phyloP scores from a whole-genome alignment of 2,888 invertebrate genomes.

The Polyommatus icarus region DNA sequence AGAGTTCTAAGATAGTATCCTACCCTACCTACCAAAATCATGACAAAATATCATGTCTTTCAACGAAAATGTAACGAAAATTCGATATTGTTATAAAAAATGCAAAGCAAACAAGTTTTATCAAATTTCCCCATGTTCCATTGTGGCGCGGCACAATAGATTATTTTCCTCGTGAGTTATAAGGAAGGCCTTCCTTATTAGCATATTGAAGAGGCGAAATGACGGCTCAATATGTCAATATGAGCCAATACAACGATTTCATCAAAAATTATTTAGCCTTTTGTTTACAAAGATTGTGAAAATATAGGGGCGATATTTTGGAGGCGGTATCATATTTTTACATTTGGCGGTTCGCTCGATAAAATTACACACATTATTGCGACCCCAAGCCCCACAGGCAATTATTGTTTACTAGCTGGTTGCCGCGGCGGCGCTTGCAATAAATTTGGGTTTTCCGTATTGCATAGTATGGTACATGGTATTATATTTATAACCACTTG shows the following conservation, averaged over 20 bases:
- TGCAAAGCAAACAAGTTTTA: background rate
- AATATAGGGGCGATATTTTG: background rate
- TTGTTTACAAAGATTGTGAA: background rate
- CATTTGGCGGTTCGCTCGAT: background rate
- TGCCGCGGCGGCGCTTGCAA: background rate
- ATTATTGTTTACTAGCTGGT: background rate
- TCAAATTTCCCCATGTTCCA: background rate
- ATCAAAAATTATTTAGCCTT: background rate
- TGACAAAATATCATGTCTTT: background rate
- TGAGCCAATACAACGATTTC: background rate
- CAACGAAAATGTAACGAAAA: background rate
- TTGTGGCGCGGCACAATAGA: background rate
- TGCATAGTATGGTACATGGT: background rate
- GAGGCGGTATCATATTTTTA: background rate
- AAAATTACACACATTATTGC: conserved; percentile 18
- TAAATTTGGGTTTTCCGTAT: background rate
- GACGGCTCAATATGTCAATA: background rate
- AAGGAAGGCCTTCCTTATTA: conserved; percentile 7
- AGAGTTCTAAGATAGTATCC: too few species aligned
- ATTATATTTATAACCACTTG: too few species aligned
- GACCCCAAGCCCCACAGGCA: background rate
- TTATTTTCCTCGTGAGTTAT: background rate
- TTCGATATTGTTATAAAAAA: background rate
- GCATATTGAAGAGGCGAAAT: conserved; percentile 8
- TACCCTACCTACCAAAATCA: too few species aligned